Evolutionary conservation across 2,797 vertebrate genomes (phyloP).

Genomic region (Parauchenoglanis ngamensis): DNA sequence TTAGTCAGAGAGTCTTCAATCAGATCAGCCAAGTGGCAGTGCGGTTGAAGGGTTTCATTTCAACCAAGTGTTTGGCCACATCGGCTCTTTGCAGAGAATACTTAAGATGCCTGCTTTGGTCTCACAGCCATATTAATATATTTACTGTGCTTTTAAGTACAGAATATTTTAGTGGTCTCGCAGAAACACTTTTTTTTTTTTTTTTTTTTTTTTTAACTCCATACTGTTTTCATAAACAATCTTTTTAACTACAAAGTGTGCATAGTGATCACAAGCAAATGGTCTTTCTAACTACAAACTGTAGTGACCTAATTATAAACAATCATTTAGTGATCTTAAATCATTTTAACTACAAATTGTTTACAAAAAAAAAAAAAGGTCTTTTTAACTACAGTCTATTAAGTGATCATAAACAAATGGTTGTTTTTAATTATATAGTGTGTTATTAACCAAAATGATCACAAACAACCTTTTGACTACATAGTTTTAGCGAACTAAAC

Average conservation of each 20-base stretch:
- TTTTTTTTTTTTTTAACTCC: neutral
- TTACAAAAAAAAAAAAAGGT: too few relatives aligned
- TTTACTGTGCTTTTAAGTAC: too few relatives aligned
- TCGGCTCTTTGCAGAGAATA: neutral
- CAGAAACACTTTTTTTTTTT: too few relatives aligned
- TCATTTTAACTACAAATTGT: too few relatives aligned
- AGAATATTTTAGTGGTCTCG: too few relatives aligned
- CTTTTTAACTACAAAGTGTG: too few relatives aligned
- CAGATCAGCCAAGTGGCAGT: constrained; percentile 13
- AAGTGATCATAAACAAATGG: neutral
- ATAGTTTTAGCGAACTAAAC: neutral
- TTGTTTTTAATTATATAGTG: neutral
- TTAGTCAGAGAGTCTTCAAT: neutral
- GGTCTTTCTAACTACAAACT: neutral
- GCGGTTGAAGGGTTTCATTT: neutral
- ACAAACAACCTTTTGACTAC: neutral
- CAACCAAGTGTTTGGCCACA: neutral
- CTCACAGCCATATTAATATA: neutral
- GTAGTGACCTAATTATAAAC: too few relatives aligned
- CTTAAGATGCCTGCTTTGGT: neutral
- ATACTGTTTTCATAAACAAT: neutral
- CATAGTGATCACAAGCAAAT: too few relatives aligned
- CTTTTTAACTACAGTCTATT: neutral
- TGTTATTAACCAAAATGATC: neutral
- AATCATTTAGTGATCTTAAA: too few relatives aligned